phyloP scores from a whole-genome alignment of 2,113 vertebrate species.

The Epinephelus lanceolatus region DNA sequence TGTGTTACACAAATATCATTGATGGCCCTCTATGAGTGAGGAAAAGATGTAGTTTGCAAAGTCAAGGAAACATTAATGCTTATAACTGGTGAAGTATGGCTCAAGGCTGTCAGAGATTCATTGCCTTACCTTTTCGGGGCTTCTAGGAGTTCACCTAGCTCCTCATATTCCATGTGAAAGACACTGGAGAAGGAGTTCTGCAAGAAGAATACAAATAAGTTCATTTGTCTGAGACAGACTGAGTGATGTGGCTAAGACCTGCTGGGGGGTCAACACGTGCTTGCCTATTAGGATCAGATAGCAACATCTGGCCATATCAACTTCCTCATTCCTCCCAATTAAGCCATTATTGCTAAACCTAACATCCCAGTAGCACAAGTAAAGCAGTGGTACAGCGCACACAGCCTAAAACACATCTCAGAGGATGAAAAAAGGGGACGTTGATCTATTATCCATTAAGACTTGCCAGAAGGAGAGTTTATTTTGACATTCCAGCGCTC shows the following conservation, averaged over 20 bases:
- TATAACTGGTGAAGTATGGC: constrained; percentile 14
- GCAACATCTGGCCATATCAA: constrained; percentile 21
- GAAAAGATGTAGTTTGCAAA: constrained; percentile 24
- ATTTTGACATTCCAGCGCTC: constrained; percentile 76
- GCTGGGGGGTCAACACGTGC: neutral
- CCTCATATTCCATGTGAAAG: constrained; percentile 96
- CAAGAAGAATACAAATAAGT: constrained; percentile 28
- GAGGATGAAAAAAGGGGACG: constrained; percentile 49
- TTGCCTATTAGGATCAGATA: constrained; percentile 49
- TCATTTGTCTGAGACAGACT: constrained; percentile 36
- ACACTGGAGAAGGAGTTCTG: constrained; percentile 97
- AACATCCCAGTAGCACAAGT: constrained; percentile 20
- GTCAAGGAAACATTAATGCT: constrained; percentile 21
- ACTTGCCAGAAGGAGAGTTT: constrained; percentile 71
- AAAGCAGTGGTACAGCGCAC: neutral
- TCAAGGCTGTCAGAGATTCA: neutral
- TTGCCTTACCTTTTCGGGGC: constrained; percentile 88
- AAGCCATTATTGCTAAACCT: constrained; percentile 39
- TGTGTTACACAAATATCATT: neutral
- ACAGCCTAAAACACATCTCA: constrained; percentile 24
- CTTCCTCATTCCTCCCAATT: constrained; percentile 45
- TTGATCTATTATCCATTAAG: constrained; percentile 70
- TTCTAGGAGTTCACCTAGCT: constrained; percentile 85
- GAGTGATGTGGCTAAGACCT: neutral
- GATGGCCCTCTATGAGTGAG: neutral